A percentile compares a stretch with the other conserved stretches of the same genome.
Conservation (phyloP, 2,888 invertebrate genomes). For the Acleris holmiana region DNA sequence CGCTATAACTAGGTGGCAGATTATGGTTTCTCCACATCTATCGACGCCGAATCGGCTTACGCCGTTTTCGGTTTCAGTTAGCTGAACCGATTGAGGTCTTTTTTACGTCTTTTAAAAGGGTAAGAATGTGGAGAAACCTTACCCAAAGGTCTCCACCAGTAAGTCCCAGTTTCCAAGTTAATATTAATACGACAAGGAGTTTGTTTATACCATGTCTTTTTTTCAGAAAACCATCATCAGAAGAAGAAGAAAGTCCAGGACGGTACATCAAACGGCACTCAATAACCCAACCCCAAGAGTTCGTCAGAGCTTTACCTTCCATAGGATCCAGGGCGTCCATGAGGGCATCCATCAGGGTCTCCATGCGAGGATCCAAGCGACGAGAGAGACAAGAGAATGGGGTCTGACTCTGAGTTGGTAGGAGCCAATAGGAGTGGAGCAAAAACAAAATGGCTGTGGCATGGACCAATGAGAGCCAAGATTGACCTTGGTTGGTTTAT, state of each 20-base stretch:
- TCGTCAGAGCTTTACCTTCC: constrained; percentile 64
- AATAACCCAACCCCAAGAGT: constrained; percentile 55
- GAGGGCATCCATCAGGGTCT: constrained; percentile 67
- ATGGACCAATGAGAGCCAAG: not conserved
- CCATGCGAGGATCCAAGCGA: constrained; percentile 56
- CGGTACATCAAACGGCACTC: constrained; percentile 60
- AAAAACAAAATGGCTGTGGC: not conserved
- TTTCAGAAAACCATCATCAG: constrained; percentile 54
- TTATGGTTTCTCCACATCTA: too few relatives aligned
- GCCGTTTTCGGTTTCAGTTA: too few relatives aligned
- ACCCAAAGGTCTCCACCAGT: too few relatives aligned
- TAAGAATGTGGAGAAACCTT: too few relatives aligned
- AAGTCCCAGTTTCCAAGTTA: not conserved
- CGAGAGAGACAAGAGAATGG: constrained; percentile 45
- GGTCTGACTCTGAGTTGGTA: constrained; percentile 45
- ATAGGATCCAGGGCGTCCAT: constrained; percentile 69
- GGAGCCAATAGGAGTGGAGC: not conserved
- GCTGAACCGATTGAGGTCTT: too few relatives aligned
- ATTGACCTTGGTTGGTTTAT: not conserved
- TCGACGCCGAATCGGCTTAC: too few relatives aligned
- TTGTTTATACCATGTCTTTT: not conserved
- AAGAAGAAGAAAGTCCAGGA: constrained; percentile 55
- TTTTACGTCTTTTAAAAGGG: too few relatives aligned
- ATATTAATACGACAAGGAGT: not conserved
- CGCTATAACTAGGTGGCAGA: too few relatives aligned